Evolutionary conservation across 1,140 invertebrate genomes (phyloP).

Genomic region (Heliothis subflexa): DNA sequence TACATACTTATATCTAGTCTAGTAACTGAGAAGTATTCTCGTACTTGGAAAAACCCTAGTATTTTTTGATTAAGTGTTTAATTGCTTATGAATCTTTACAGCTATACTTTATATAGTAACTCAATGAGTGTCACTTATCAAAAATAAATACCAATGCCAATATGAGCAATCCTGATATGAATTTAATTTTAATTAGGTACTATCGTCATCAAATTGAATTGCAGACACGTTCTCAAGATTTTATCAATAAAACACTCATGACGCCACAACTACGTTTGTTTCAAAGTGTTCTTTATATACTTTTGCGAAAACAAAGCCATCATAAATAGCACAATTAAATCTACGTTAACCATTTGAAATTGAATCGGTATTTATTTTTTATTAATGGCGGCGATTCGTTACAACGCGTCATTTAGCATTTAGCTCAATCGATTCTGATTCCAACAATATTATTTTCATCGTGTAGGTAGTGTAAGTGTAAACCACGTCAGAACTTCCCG

Average conservation of each 20-base stretch:
- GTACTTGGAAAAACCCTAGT: too few species aligned
- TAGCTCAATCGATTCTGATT: background rate
- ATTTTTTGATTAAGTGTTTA: too few species aligned
- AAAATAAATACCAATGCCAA: background rate
- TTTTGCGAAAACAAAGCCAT: conserved; percentile 15
- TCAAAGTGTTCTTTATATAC: background rate
- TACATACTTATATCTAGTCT: too few species aligned
- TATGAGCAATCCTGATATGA: conserved; percentile 12
- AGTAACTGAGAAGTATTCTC: too few species aligned
- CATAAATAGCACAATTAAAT: background rate
- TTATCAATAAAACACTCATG: conserved; percentile 18
- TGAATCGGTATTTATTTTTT: background rate
- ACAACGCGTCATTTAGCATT: background rate
- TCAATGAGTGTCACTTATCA: background rate
- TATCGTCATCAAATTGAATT: conserved; percentile 34
- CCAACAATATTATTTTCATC: background rate
- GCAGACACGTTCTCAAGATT: conserved; percentile 27
- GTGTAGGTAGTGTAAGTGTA: background rate
- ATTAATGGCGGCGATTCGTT: background rate
- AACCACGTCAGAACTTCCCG: conserved; percentile 7
- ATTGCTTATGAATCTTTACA: too few species aligned
- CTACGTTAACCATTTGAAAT: background rate
- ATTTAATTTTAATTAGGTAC: conserved; percentile 4
- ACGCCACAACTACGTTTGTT: conserved; percentile 17
- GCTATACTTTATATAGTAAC: background rate